Conservation (phyloP, 1,140 invertebrate genomes). For the Eriocheir sinensis region DNA sequence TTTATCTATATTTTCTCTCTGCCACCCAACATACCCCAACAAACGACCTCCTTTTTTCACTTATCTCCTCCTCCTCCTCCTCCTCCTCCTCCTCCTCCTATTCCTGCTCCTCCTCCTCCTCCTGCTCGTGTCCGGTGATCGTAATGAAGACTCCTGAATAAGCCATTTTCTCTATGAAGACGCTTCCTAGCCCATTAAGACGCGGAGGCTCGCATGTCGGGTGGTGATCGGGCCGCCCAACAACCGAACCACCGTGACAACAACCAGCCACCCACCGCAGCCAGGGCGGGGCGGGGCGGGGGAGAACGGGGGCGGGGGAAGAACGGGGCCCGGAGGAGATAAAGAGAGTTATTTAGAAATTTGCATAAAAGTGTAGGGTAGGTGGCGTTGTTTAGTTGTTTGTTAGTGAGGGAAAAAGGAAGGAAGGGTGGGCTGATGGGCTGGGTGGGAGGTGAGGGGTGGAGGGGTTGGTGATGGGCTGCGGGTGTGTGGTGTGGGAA, state of each 20-base stretch:
- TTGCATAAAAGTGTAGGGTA: slow-evolving; percentile 50
- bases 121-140: slow-evolving; percentile 48
- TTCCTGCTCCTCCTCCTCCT: neutral
- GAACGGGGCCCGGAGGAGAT: neutral
- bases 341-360: slow-evolving; percentile 57
- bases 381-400: slow-evolving; percentile 45
- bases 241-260: slow-evolving; percentile 69
- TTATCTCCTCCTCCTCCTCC: neutral
- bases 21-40: neutral
- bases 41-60: no score
- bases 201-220: slow-evolving; percentile 54
- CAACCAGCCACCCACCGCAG: slow-evolving; percentile 61
- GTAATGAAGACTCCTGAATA: slow-evolving; percentile 32
- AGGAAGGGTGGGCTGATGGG: neutral
- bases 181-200: slow-evolving; percentile 56
- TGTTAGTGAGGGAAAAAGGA: neutral
- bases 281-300: neutral
- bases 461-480: neutral
- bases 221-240: slow-evolving; percentile 57
- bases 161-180: slow-evolving; percentile 67
- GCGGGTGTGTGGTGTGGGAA: neutral
- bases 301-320: neutral
- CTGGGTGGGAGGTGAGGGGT: neutral
- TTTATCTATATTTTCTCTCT: neutral
- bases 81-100: neutral